phyloP scores from a whole-genome alignment of 2,113 vertebrate genomes.

The Hystrix cristata region DNA sequence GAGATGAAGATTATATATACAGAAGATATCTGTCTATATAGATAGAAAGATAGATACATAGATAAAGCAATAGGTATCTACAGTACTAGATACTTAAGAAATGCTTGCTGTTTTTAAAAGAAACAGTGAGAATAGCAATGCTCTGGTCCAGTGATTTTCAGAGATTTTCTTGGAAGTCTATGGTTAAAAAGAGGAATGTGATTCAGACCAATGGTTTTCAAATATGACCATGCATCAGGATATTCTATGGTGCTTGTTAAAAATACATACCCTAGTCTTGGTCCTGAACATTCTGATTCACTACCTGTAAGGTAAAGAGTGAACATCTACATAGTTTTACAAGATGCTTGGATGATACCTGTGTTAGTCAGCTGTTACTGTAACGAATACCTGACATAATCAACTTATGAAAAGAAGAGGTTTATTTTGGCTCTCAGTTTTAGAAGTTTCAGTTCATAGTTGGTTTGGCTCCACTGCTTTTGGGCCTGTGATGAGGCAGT shows the following conservation, averaged over 20 bases:
- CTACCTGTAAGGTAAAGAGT: not conserved
- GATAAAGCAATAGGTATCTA: not conserved
- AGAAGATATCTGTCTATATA: not conserved
- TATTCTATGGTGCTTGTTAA: conserved; percentile 10
- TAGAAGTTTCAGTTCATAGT: not conserved
- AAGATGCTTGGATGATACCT: not conserved
- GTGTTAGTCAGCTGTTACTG: not conserved
- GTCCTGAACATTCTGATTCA: not conserved
- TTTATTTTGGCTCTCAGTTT: not conserved
- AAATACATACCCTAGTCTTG: not conserved
- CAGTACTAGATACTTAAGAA: not conserved
- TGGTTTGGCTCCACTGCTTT: not conserved
- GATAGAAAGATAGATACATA: not conserved
- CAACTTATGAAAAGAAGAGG: not conserved
- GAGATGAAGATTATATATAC: not conserved
- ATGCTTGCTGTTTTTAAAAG: not conserved
- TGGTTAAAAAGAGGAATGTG: conserved; percentile 26
- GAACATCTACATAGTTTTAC: not conserved
- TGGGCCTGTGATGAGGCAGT: not conserved
- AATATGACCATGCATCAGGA: not conserved
- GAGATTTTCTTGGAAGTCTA: conserved; percentile 38
- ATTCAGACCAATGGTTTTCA: conserved; percentile 33
- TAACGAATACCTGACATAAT: not conserved
- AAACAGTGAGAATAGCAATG: not conserved
- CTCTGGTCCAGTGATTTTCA: conserved; percentile 26